A percentile compares a stretch with the other conserved stretches of the same genome.
phyloP scores from a whole-genome alignment of 2,113 vertebrate species.

The Cavia aperea region DNA sequence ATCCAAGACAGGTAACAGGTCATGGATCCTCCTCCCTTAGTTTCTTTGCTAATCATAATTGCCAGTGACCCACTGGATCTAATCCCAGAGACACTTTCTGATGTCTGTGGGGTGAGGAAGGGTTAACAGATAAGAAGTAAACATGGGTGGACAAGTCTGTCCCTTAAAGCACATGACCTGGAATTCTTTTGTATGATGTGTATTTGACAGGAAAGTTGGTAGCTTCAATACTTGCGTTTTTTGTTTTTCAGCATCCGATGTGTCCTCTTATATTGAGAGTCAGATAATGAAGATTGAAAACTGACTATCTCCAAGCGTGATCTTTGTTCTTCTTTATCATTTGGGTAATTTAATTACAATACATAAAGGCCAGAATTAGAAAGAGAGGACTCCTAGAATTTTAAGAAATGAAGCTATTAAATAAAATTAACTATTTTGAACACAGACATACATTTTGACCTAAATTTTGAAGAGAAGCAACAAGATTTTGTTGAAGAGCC shows the following conservation, averaged over 20 bases:
- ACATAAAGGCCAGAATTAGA: neutral
- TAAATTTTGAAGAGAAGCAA: neutral
- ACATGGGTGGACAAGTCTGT: neutral
- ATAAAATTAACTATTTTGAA: neutral
- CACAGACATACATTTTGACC: neutral
- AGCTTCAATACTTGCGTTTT: neutral
- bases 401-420: neutral
- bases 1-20: neutral
- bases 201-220: neutral
- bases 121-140: neutral
- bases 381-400: neutral
- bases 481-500: neutral
- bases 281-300: neutral
- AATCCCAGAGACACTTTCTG: neutral
- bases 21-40: neutral
- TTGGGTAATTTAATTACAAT: neutral
- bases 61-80: neutral
- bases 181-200: neutral
- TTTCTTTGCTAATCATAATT: neutral
- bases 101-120: neutral
- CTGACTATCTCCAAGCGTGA: neutral
- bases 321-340: neutral
- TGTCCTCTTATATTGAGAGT: neutral
- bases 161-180: neutral
- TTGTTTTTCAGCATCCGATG: slow-evolving; percentile 32